Conservation (phyloP, 2,113 vertebrate genomes). For the Phrynosoma platyrhinos region DNA sequence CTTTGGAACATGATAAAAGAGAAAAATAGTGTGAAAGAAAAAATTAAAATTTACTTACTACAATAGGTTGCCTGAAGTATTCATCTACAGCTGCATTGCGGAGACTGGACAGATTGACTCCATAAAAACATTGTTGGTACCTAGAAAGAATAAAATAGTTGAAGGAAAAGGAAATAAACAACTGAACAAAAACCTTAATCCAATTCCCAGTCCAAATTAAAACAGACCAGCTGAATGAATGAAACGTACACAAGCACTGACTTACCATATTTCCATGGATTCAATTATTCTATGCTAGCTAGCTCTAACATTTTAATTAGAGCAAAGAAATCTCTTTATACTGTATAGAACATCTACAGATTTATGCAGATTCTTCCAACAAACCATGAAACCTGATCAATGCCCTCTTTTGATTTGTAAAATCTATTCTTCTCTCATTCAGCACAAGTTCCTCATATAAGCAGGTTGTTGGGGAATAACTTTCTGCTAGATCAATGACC, state of each 20-base stretch:
- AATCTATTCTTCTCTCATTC: not conserved
- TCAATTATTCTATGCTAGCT: no score
- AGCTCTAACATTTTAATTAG: not conserved
- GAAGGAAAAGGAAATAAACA: not conserved
- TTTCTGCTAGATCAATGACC: not conserved
- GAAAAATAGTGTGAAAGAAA: not conserved
- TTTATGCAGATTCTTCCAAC: not conserved
- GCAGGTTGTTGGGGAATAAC: not conserved
- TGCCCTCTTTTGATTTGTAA: not conserved
- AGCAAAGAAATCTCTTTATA: not conserved
- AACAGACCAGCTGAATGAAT: no score
- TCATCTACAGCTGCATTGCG: constrained; percentile 75
- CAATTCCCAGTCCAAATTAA: not conserved
- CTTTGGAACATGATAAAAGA: not conserved
- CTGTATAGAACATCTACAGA: not conserved
- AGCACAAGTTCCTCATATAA: not conserved
- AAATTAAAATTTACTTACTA: constrained; percentile 66
- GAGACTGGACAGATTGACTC: constrained; percentile 80
- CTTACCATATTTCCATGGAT: no score
- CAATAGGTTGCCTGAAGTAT: constrained; percentile 81
- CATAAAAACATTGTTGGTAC: constrained; percentile 83
- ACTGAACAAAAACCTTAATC: not conserved
- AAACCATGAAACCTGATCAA: not conserved
- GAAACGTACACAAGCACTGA: no score
- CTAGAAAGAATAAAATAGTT: constrained; percentile 61